Evolutionary conservation across 2,888 invertebrate species (phyloP), one percentile per base, ranked within the genome.

Genomic region (Caenorhabditis sp.): DNA sequence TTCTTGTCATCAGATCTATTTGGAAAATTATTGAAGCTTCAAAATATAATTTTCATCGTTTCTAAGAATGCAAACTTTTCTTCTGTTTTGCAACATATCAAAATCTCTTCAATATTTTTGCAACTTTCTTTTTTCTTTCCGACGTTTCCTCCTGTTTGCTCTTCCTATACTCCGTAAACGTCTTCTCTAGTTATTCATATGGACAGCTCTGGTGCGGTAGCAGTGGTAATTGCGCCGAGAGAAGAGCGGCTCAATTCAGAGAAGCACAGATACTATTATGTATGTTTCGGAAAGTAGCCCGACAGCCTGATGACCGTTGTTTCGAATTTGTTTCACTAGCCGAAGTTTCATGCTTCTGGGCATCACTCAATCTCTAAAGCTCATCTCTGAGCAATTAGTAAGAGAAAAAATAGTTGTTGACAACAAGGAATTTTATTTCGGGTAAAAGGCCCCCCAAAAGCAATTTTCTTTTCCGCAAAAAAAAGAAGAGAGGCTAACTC

Each of bases 141-240:
- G n/a, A n/a, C 14, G 7, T 26, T 56, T n/a, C 6, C 22, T 22
- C 24, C 24, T 1, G 22, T 47, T 47, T 58, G 14, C 26, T 54
- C 10, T 54, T 56, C 54, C 63, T 51, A 28, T 26, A 38, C 51
- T 35, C 64, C 44, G 38, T 54, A 51, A 26, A 35, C 49, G 24
- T 68, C 58, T 68, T 12, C 47, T 47, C 66, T 75, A 66, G 68
- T 68, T 75, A 75, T 75, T 75, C 74, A 75, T 66, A 47, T 63
- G 66, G 56, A 28, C 35, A 56, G 66, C 64, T 28, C n/a, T n/a
- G 28, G 28, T 24, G 54, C 54, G 59, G 59, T 28, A 59, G 56
- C 19, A 49, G 72, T 47, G 56, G 64, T 74, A 74, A 64, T 74
- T 75, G 66, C 49, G 75, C 58, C 14, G 31, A 64, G 35, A 47